Evolutionary conservation across 1,140 invertebrate genomes (phyloP).

Genomic region (Apolygus lucorum): DNA sequence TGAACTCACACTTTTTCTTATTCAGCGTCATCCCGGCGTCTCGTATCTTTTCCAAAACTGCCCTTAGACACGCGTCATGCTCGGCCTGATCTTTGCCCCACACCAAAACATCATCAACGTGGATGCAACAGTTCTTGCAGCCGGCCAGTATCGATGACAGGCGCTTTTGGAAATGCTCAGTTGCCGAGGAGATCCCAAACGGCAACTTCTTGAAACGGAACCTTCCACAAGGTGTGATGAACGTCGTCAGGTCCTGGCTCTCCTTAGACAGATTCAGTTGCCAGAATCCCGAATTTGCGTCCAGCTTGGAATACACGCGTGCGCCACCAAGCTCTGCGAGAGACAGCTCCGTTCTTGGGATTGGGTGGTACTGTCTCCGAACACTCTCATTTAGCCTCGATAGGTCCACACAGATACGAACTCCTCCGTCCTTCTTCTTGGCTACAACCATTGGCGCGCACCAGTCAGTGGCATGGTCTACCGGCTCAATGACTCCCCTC

Average conservation of each 20-base stretch:
- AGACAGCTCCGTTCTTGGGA: conserved; percentile 30
- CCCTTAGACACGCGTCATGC: neutral
- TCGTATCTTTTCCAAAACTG: neutral
- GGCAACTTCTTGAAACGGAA: conserved; percentile 39
- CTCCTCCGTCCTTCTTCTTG: conserved; percentile 29
- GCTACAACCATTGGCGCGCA: conserved; percentile 26
- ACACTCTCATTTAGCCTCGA: conserved; percentile 36
- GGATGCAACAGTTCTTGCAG: neutral
- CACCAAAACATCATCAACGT: neutral
- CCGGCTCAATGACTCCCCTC: conserved; percentile 29
- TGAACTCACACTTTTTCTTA: neutral
- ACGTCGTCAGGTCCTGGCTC: conserved; percentile 40
- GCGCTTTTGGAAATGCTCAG: too few relatives aligned
- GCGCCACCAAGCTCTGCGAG: conserved; percentile 24
- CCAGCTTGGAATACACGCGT: conserved; percentile 22
- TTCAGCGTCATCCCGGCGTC: conserved; percentile 1
- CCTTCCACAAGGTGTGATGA: conserved; percentile 42
- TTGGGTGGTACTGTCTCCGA: conserved; percentile 29
- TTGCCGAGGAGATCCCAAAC: conserved; percentile 39
- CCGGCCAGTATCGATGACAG: too few relatives aligned
- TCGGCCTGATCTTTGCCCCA: neutral
- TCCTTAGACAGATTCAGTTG: conserved; percentile 39
- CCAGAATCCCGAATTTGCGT: conserved; percentile 40
- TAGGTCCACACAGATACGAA: conserved; percentile 36
- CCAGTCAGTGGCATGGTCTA: conserved; percentile 38